Evolutionary conservation across 2,113 vertebrate genomes (phyloP), one percentile per base, ranked within the genome.

Genomic region (Podarcis muralis): DNA sequence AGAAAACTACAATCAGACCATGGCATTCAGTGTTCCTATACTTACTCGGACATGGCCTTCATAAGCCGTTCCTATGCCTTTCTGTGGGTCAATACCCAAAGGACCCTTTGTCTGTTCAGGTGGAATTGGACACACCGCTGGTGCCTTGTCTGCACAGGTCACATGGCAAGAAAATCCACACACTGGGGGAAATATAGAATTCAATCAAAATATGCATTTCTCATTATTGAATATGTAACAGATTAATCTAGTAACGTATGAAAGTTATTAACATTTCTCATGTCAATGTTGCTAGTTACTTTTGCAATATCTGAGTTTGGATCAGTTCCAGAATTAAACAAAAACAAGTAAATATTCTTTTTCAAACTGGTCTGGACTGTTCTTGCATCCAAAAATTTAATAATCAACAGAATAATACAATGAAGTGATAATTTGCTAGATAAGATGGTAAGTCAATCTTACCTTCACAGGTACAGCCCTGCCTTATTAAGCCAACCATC

Each of bases 81-180:
- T 98, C 95, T 99, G 98, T 0, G 99, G 98, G 92, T 99, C 99
- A 87, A 99, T 99, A 59, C 99, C 99, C 93, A 99, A 96, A 1
- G 99, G 98, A 7, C 98, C 98, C 94, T 98, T 99, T 8, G 98
- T 99, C 96, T 99, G 99, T 20, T 99, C 99, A 3, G 98, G 97
- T 89, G 99, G 98, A 65, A 99, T 97, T 2, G 99, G 99, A 94
- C 99, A 99, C 2, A 98, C 96, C 0, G 98, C 97, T 1, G 99
- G 99, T 83, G 98, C 99, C 94, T 99, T 99, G 96, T 99, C 99
- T 78, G 99, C 99, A 95, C 99, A 99, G 0, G 98, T 99, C 89
- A 99, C 99, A 0, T 99, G 99, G 96, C 98, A 99, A 23, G 98
- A 99, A 96, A 99, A 99, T 88, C 98, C 98, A 95, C 99, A 99